Percentiles rank a stretch among this genome's conserved stretches.
Conservation (phyloP, 2,113 vertebrate genomes). For the Scomber colias region DNA sequence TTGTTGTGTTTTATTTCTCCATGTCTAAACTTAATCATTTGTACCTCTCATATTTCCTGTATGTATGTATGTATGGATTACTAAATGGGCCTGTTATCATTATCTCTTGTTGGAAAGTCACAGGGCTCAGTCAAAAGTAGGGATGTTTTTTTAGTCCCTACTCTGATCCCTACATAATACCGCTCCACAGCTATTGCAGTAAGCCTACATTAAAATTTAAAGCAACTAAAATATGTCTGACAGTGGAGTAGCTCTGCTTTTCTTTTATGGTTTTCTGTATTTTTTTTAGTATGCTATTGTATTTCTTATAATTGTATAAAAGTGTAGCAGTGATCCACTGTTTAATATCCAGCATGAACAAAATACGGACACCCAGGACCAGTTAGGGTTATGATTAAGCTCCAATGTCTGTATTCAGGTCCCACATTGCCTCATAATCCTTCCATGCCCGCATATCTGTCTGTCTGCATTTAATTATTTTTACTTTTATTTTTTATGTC, state of each 20-base stretch:
- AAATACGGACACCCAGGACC: too few species aligned
- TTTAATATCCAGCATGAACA: too few species aligned
- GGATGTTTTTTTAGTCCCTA: too few species aligned
- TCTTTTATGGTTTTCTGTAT: too few species aligned
- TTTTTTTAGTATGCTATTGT: too few species aligned
- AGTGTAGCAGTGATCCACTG: too few species aligned
- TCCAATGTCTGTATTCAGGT: neutral
- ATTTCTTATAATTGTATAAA: too few species aligned
- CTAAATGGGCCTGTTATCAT: neutral
- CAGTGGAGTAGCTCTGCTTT: too few species aligned
- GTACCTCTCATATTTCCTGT: neutral
- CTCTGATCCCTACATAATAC: neutral
- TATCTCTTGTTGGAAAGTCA: neutral
- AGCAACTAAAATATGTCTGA: neutral
- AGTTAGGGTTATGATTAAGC: neutral
- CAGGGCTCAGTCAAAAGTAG: too few species aligned
- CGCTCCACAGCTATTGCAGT: neutral
- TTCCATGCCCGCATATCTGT: constrained; percentile 17
- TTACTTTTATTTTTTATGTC: constrained; percentile 33
- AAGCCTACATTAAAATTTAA: neutral
- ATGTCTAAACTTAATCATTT: neutral
- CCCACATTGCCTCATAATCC: neutral
- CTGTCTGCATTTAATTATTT: constrained; percentile 24
- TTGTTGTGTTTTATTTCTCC: neutral
- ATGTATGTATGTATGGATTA: constrained; percentile 2